Base-by-base conservation (phyloP, 2,888 invertebrate genomes). In the Heliconius ethilla region DNA sequence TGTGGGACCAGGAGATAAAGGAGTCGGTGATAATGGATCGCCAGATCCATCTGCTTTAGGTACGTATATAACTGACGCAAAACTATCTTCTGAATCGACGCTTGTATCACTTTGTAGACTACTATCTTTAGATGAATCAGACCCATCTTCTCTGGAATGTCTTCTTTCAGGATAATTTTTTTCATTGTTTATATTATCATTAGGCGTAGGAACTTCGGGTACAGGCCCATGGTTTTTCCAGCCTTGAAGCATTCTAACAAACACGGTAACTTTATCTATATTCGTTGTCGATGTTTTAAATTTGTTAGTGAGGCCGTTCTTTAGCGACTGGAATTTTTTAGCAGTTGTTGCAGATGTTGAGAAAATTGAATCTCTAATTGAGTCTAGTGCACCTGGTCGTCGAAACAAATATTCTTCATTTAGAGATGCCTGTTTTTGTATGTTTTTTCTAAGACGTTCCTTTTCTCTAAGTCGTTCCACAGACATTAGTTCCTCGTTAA, bases 61-160 rank as follows among this genome's bases (percentile, higher is more conserved):
- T 85, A 98, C 97, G 88, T 97, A 98, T 86, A 98, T 98, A 70
- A 98, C 98, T 81, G 98, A 98, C 78, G 98, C 98, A 87, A 98
- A 98, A 89, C 98, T 98, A 87, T 98, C 98, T 89, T 98, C 98
- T 1, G 98, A 98, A 89, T 98, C 98, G 59, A 98, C 97, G 91
- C 98, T 98, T 1, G 98, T 98, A 87, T 98, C 98, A 89, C 98
- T 98, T 91, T 98, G 98, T 79, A 98, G 95, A 88, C 98, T 98
- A 88, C 98, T 97, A 85, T 97, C 97, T 91, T 97, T 97, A 3
- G 97, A 97, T 10, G 97, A 97, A 87, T 97, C 97, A 0, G 98
- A 98, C 22, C 98, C 98, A 85, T 98, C 98, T 90, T 98, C 98
- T 82, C 96, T 96, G 0, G 98, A 98, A 85, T 96, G 96, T 75